phyloP scores from a whole-genome alignment of 2,113 vertebrate species.

The Verasper variegatus region DNA sequence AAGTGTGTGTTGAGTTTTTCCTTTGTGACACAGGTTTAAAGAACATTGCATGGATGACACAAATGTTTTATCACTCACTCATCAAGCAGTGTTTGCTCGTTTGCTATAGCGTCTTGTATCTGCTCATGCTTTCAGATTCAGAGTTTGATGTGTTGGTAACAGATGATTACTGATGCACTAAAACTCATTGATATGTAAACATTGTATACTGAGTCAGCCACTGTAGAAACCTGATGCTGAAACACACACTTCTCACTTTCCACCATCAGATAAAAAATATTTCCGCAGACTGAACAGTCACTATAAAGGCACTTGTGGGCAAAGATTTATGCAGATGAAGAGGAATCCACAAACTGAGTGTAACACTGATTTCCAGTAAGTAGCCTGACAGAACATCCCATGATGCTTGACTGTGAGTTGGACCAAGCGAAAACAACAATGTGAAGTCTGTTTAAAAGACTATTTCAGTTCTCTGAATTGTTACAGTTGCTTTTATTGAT shows the following conservation, averaged over 20 bases:
- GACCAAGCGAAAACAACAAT: conserved; percentile 2
- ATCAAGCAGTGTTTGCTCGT: too few species aligned
- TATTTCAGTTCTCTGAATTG: neutral
- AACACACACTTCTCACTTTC: neutral
- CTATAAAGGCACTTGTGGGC: too few species aligned
- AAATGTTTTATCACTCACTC: too few species aligned
- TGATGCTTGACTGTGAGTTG: neutral
- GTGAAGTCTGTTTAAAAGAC: conserved; percentile 2
- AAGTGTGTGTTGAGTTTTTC: too few species aligned
- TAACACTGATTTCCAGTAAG: neutral
- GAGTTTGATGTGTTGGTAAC: neutral
- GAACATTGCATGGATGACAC: too few species aligned
- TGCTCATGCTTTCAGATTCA: too few species aligned
- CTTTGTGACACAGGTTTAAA: too few species aligned
- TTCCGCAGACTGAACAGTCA: neutral
- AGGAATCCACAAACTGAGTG: neutral
- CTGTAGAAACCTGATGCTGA: neutral
- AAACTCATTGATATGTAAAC: too few species aligned
- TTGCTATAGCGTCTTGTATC: too few species aligned
- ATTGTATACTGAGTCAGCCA: too few species aligned
- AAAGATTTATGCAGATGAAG: neutral
- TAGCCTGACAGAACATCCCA: neutral
- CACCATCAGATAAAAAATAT: neutral
- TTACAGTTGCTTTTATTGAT: neutral
- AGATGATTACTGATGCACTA: neutral